Base-by-base conservation (phyloP, 2,113 vertebrate genomes). In the Astatotilapia flaviijosephi region DNA sequence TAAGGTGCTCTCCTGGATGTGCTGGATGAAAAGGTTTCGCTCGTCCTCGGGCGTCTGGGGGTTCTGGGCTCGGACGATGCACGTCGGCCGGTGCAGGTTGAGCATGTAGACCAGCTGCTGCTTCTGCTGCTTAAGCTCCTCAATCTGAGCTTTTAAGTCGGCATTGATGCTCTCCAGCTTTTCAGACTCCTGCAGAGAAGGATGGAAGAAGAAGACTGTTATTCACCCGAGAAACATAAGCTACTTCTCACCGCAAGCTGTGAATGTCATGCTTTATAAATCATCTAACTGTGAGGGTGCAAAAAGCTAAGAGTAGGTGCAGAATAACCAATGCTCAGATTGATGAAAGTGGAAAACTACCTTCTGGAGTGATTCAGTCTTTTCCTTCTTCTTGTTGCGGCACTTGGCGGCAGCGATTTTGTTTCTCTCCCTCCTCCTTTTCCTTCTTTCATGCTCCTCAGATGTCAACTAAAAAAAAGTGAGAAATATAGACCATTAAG, bases 101-200 rank as follows among this genome's bases (percentile, higher is more conserved):
- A 99, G 97, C 98, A 99, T 99, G 96, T 99, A 99, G 92, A 99
- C 98, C 94, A 99, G 95, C 94, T 98, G 98, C 95, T 99, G 99
- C 94, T 99, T 99, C 96, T 99, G 98, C 0, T 97, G 97, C 96
- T 99, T 99, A 89, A 99, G 96, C 93, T 98, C 97, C 96, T 99
- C 97, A 0, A 99, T 99, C 91, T 99, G 99, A 55, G 98, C 97
- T 94, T 99, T 99, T 94, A 99, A 91, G n/a, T 99, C 98, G 0
- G 97, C 95, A 26, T 99, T 99, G 86, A 99, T 97, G 1, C 95
- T 96, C 96, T 99, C 98, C 96, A 99, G 96, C 91, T 99, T 99
- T 96, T 99, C 98, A 0, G 99, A 99, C 87, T 99, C 99, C 99
- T 99, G 82, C 13, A 11, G 85, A 54, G 5, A n/a, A 49, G 8